A percentile compares a stretch with the other conserved stretches of the same genome.
Evolutionary conservation across 2,888 invertebrate species (phyloP).

Genomic region (Odontothrips loti): DNA sequence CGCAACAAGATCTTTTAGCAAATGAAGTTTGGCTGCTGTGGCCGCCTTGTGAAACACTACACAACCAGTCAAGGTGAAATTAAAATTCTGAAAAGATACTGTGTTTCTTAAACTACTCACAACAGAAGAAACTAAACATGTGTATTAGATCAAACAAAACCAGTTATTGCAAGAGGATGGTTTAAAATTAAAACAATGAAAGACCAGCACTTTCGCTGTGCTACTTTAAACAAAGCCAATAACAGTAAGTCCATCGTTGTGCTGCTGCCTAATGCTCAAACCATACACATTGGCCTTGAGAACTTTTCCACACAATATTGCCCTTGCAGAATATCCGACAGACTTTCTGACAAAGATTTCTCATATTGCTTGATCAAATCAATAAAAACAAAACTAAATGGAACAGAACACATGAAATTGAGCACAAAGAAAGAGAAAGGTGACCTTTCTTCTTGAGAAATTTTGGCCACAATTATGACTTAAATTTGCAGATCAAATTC

Average conservation of each 20-base stretch:
- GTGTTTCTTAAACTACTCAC: neutral
- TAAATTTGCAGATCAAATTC: constrained; percentile 16
- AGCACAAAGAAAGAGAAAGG: constrained; percentile 5
- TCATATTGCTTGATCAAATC: constrained; percentile 16
- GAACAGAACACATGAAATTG: constrained; percentile 22
- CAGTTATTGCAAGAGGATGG: constrained; percentile 1
- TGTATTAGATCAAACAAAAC: neutral
- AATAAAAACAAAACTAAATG: constrained; percentile 23
- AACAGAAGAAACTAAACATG: neutral
- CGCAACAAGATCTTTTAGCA: constrained; percentile 16
- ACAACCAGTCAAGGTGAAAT: neutral
- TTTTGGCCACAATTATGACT: constrained; percentile 18
- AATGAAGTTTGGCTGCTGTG: constrained; percentile 6
- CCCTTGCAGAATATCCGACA: neutral
- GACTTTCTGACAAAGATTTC: neutral
- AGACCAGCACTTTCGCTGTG: neutral
- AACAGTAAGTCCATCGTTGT: neutral
- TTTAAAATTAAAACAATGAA: constrained; percentile 18
- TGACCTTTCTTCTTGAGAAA: constrained; percentile 4
- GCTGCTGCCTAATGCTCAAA: too few species aligned
- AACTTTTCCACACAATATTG: neutral
- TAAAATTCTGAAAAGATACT: neutral
- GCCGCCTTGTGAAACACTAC: neutral
- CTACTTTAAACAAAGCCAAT: neutral
- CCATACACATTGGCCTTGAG: neutral